Evolutionary conservation across 2,797 vertebrate species (phyloP).

Genomic region (Cryptoprocta ferox): DNA sequence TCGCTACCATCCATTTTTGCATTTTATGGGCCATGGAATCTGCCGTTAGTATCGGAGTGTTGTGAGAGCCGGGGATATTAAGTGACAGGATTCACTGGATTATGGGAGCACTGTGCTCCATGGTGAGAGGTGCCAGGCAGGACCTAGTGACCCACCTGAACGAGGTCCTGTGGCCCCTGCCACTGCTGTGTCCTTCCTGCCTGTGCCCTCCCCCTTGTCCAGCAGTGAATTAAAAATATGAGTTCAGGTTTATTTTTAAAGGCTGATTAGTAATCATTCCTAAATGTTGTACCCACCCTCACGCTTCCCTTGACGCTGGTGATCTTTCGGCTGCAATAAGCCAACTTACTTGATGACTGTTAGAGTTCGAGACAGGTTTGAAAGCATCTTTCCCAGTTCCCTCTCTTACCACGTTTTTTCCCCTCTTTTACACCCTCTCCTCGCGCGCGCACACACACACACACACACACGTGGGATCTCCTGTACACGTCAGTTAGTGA

Average conservation of each 20-base stretch:
- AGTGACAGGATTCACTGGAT: background rate
- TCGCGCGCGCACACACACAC: no score
- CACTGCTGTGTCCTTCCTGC: background rate
- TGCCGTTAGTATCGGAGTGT: background rate
- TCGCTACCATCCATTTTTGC: background rate
- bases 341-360: background rate
- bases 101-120: background rate
- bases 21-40: background rate
- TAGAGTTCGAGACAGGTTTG: background rate
- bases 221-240: background rate
- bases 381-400: background rate
- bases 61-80: no score
- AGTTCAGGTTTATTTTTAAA: background rate
- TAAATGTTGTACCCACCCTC: background rate
- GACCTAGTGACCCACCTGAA: background rate
- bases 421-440: background rate
- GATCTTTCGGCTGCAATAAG: accelerated
- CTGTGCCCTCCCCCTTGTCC: background rate
- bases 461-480: accelerated
- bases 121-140: background rate
- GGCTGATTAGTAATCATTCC: background rate
- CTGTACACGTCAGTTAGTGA: background rate
- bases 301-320: background rate
- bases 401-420: background rate
- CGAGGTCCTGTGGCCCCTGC: background rate